These are phyloP conservation scores for Drosophila guanche DNA, from an alignment of 1,140 invertebrate genomes.

Conservation along the genomic window DNA sequence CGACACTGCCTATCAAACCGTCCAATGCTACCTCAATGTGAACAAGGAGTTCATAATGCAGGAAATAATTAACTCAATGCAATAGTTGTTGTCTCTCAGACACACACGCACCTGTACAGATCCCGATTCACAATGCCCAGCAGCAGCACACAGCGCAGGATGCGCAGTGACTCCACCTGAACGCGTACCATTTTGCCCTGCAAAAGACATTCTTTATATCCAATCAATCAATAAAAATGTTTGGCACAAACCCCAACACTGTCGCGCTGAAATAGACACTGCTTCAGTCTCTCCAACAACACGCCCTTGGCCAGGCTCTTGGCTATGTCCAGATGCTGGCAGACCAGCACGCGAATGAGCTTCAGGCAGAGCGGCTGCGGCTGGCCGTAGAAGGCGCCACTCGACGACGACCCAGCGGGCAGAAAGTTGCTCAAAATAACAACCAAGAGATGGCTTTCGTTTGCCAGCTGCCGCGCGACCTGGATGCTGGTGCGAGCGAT, in stretches of 20 bases:
- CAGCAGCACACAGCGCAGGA: constrained; percentile 68
- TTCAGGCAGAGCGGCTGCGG: constrained; percentile 73
- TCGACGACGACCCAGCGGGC: constrained; percentile 51
- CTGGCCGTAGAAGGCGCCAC: constrained; percentile 56
- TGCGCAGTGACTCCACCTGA: constrained; percentile 85
- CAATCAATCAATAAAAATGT: not conserved
- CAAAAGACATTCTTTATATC: constrained; percentile 18
- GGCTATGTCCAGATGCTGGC: constrained; percentile 68
- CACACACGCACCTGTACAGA: constrained; percentile 61
- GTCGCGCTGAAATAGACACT: constrained; percentile 62
- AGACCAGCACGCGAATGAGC: constrained; percentile 66
- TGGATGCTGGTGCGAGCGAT: constrained; percentile 88
- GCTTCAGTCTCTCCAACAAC: constrained; percentile 52
- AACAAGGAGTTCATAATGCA: constrained; percentile 50
- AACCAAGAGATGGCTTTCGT: constrained; percentile 85
- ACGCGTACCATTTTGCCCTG: constrained; percentile 83
- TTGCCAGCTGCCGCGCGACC: constrained; percentile 85
- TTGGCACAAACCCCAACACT: constrained; percentile 58
- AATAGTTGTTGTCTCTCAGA: constrained; percentile 21
- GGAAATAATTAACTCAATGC: constrained; percentile 11
- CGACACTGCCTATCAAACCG: constrained; percentile 61
- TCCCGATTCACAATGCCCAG: constrained; percentile 63
- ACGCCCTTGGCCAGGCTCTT: constrained; percentile 46
- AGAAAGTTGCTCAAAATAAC: constrained; percentile 86
- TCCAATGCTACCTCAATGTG: constrained; percentile 63